A percentile compares a stretch with the other conserved stretches of the same genome.
phyloP scores from a whole-genome alignment of 1,140 invertebrate genomes.

The Drosophila punjabiensis region DNA sequence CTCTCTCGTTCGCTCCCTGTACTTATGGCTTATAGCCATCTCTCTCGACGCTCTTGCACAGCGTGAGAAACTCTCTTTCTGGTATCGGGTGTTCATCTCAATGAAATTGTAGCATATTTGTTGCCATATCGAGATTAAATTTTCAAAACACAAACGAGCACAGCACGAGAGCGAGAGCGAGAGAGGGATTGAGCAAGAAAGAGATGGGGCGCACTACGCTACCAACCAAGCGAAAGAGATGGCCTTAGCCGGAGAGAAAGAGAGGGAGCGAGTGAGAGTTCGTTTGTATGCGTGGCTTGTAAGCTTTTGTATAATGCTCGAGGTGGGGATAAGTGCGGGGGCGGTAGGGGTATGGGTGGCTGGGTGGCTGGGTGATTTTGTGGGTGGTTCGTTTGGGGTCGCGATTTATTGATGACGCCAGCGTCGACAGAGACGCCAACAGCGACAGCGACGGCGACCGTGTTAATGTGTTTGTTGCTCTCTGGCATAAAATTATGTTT shows the following conservation, averaged over 20 bases:
- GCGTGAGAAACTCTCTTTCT: constrained; percentile 80
- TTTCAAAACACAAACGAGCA: constrained; percentile 83
- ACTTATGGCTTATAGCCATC: constrained; percentile 7
- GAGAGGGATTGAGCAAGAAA: constrained; percentile 19
- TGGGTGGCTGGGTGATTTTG: constrained; percentile 60
- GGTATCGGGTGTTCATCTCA: constrained; percentile 83
- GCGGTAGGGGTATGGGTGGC: constrained; percentile 7
- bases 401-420: constrained; percentile 82
- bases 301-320: constrained; percentile 67
- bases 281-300: constrained; percentile 65
- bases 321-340: constrained; percentile 27
- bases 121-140: constrained; percentile 84
- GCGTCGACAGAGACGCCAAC: constrained; percentile 49
- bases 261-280: constrained; percentile 30
- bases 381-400: constrained; percentile 63
- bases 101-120: constrained; percentile 84
- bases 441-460: constrained; percentile 44
- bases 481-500: constrained; percentile 82
- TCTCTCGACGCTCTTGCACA: constrained; percentile 55
- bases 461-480: constrained; percentile 82
- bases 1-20: constrained; percentile 1
- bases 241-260: constrained; percentile 6
- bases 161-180: constrained; percentile 48
- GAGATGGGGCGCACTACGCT: constrained; percentile 7
- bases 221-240: constrained; percentile 14